Percentiles rank a stretch among this genome's conserved stretches.
Conservation (phyloP, 2,888 invertebrate species). For the Dorcus parallelipipedus region DNA sequence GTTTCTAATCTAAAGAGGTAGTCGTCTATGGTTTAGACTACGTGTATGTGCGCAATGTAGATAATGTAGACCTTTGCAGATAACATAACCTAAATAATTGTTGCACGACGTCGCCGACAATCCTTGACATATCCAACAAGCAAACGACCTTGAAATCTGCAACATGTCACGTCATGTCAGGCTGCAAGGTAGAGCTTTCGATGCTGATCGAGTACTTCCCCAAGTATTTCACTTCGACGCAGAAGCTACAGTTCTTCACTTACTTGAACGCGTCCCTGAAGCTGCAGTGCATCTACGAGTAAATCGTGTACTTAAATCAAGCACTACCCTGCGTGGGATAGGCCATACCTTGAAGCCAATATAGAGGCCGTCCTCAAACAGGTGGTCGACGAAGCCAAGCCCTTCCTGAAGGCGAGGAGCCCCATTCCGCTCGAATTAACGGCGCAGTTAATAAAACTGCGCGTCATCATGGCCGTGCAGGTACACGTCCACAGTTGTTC, state of each 20-base stretch:
- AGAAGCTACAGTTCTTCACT: constrained; percentile 7
- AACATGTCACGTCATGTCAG: too few species aligned
- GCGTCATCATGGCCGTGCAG: constrained; percentile 6
- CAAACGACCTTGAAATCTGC: too few species aligned
- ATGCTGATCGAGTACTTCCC: constrained; percentile 9
- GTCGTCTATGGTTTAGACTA: too few species aligned
- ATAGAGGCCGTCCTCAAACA: constrained; percentile 7
- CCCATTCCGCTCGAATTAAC: constrained; percentile 13
- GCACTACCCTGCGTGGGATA: constrained; percentile 15
- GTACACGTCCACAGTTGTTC: constrained; percentile 7
- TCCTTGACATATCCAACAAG: too few species aligned
- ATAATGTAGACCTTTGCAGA: too few species aligned
- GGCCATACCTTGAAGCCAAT: constrained; percentile 9
- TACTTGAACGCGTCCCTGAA: background rate
- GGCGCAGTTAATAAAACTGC: constrained; percentile 12
- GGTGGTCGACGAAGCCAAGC: constrained; percentile 6
- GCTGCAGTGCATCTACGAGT: constrained; percentile 14
- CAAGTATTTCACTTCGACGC: constrained; percentile 9
- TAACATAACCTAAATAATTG: too few species aligned
- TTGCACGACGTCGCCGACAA: too few species aligned
- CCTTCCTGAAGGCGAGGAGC: constrained; percentile 6
- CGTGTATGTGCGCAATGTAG: too few species aligned
- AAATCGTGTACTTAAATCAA: constrained; percentile 14
- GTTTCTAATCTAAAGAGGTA: too few species aligned
- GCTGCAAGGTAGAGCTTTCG: constrained; percentile 3